Percentiles rank a stretch among this genome's conserved stretches.
phyloP scores from a whole-genome alignment of 2,888 invertebrate genomes.

The Physocephala rufipes region DNA sequence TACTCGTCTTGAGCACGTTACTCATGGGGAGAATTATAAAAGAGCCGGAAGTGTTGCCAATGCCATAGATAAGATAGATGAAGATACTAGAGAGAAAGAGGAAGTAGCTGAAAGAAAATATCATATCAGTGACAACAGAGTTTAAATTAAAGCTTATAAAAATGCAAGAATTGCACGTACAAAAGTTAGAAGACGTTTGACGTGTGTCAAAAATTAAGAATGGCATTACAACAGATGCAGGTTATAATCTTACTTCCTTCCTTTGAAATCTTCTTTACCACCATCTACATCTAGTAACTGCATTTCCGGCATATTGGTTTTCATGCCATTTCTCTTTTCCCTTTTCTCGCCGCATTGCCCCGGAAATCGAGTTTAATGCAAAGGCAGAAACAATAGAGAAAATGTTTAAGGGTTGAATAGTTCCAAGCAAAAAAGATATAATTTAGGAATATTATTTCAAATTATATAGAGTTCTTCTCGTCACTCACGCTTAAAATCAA shows the following conservation, averaged over 20 bases:
- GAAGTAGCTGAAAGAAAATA: background rate
- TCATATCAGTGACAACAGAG: constrained; percentile 14
- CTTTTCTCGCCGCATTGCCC: too few relatives aligned
- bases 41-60: constrained; percentile 27
- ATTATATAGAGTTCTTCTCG: too few relatives aligned
- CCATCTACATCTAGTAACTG: too few relatives aligned
- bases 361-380: background rate
- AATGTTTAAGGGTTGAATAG: background rate
- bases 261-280: too few relatives aligned
- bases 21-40: too few relatives aligned
- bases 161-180: constrained; percentile 25
- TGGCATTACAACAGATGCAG: too few relatives aligned
- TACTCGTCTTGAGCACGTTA: constrained; percentile 30
- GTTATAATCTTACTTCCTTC: too few relatives aligned
- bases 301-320: too few relatives aligned
- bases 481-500: too few relatives aligned
- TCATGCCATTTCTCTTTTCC: too few relatives aligned
- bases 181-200: constrained; percentile 1
- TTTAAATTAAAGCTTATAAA: constrained; percentile 8
- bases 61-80: background rate
- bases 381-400: background rate
- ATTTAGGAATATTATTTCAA: too few relatives aligned
- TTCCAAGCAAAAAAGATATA: background rate
- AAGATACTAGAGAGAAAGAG: background rate
- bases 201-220: background rate